Evolutionary conservation across 1,140 invertebrate genomes (phyloP).

Genomic region (Ganaspis sp.): DNA sequence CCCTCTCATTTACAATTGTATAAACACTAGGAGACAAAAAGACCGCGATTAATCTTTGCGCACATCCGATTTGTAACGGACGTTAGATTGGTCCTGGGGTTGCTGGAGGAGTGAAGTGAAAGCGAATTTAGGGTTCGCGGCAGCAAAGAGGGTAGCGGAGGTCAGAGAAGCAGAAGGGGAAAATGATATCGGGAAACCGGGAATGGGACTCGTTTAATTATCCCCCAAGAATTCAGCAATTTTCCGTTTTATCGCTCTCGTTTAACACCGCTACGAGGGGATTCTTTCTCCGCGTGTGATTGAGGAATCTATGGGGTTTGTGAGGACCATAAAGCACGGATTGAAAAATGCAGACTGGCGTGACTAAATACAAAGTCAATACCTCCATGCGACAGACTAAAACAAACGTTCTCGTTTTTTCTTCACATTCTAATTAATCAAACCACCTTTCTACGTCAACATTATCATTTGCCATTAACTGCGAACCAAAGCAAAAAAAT

Average conservation of each 20-base stretch:
- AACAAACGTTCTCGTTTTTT: neutral
- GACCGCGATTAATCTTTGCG: neutral
- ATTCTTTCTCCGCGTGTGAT: constrained; percentile 36
- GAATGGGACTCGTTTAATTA: constrained; percentile 62
- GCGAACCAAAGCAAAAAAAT: no score
- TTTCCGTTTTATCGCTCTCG: constrained; percentile 64
- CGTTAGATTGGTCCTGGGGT: constrained; percentile 17
- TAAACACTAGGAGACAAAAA: neutral
- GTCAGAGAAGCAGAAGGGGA: neutral
- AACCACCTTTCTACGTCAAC: no score
- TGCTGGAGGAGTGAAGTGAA: constrained; percentile 36
- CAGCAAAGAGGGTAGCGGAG: constrained; percentile 26
- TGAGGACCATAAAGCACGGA: constrained; percentile 33
- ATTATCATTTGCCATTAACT: neutral
- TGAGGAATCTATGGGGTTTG: neutral
- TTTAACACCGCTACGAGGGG: constrained; percentile 8
- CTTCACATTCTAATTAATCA: neutral
- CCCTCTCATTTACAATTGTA: neutral
- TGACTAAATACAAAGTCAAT: constrained; percentile 20
- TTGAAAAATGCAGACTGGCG: constrained; percentile 10
- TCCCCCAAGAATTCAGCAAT: constrained; percentile 64
- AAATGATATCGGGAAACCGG: constrained; percentile 33
- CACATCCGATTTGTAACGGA: constrained; percentile 59
- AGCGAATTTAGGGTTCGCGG: constrained; percentile 38
- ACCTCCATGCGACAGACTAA: neutral